These are phyloP conservation scores for Pristionchus arcanus DNA, from an alignment of 2,888 invertebrate species.

Conservation along the genomic window DNA sequence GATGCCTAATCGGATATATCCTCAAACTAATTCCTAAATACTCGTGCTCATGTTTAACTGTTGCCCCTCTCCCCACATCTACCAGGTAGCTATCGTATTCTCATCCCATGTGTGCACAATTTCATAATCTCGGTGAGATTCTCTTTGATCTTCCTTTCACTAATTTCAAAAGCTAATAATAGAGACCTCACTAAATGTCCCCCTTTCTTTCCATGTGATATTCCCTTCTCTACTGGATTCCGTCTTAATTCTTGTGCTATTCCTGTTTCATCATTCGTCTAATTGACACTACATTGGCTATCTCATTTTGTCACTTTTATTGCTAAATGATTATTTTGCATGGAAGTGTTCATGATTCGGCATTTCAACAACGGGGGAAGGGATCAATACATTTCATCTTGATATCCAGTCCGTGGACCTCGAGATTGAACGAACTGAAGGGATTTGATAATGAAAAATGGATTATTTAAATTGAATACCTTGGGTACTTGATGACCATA, in stretches of 20 bases:
- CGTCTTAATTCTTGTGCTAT: constrained; percentile 4
- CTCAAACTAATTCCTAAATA: background rate
- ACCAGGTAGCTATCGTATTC: background rate
- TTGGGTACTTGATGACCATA: constrained; percentile 71
- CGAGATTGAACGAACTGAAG: constrained; percentile 66
- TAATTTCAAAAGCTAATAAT: background rate
- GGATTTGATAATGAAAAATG: background rate
- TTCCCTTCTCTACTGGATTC: constrained; percentile 15
- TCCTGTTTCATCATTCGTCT: background rate
- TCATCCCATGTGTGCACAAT: background rate
- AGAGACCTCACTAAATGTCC: background rate
- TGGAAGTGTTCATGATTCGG: background rate
- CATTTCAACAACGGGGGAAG: background rate
- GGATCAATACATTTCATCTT: constrained; percentile 65
- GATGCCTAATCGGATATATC: background rate
- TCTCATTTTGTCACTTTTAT: constrained; percentile 6
- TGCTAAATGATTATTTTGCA: background rate
- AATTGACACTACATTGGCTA: background rate
- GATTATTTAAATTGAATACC: constrained; percentile 52
- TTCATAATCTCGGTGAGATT: constrained; percentile 29
- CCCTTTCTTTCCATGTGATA: background rate
- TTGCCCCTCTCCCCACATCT: background rate
- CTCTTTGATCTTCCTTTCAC: background rate
- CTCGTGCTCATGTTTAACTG: background rate
- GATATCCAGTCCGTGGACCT: constrained; percentile 65